Evolutionary conservation across 1,140 invertebrate genomes (phyloP).

Genomic region (Scaptodrosophila lebanonensis): DNA sequence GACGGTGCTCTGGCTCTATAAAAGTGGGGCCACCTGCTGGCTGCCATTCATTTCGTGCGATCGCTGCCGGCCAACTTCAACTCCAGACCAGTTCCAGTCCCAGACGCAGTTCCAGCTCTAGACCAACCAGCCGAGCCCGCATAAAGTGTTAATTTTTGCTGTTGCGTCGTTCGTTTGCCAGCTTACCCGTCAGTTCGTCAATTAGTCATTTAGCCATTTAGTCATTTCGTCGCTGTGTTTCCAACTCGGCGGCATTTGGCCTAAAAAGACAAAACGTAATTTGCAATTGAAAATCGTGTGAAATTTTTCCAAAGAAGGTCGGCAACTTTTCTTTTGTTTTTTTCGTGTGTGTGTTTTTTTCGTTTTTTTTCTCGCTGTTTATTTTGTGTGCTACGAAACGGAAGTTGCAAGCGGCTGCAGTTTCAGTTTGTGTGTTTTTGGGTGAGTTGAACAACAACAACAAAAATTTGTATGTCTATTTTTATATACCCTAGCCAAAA

Average conservation of each 20-base stretch:
- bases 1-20: constrained; percentile 44
- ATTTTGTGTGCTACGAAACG: constrained; percentile 17
- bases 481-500: too few species aligned
- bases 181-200: neutral
- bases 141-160: constrained; percentile 62
- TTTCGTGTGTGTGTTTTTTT: constrained; percentile 26
- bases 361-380: constrained; percentile 21
- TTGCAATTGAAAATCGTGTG: constrained; percentile 68
- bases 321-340: constrained; percentile 27
- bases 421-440: constrained; percentile 24
- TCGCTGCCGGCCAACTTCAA: constrained; percentile 29
- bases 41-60: constrained; percentile 54
- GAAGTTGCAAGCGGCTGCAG: constrained; percentile 52
- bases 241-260: constrained; percentile 9
- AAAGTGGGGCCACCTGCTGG: constrained; percentile 56
- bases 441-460: constrained; percentile 18
- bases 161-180: constrained; percentile 5
- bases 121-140: constrained; percentile 33
- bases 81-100: neutral
- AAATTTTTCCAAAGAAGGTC: constrained; percentile 52
- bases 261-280: constrained; percentile 43
- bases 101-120: constrained; percentile 1
- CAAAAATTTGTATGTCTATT: too few species aligned
- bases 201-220: neutral
- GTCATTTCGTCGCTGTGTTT: constrained; percentile 1